Base-by-base conservation (phyloP, 2,797 vertebrate genomes). In the Siniperca scherzeri region DNA sequence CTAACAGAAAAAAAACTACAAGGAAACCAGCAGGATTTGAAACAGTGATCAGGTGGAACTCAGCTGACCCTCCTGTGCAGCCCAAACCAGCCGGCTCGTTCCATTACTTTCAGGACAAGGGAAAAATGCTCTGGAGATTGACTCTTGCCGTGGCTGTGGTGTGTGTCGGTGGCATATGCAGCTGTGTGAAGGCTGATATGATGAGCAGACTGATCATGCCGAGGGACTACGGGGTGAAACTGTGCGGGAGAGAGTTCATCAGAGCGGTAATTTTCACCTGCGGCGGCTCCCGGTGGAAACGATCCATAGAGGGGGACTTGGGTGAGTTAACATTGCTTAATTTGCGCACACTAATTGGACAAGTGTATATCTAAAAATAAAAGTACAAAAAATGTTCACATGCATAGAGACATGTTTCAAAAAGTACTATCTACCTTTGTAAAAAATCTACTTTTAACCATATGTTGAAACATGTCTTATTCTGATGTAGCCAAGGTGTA, bases 201-300 rank as follows among this genome's bases (percentile, higher is more conserved):
- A 86, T 89, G 87, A 83, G 88, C 87, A 80, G 77, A 8, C 87
- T 92, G 22, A 87, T 90, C 7, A 30, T 94, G 3, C 91, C 90
- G 25, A 90, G 94, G 85, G 95, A 96, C 30, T 95, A 95, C 77
- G 96, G 96, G 2, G 95, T 97, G 79, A 97, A 96, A 73, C 93
- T 98, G 79, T 98, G 97, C 81, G 97, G 97, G 0, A 93, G 97
- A 60, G 97, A 97, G 93, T 98, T 98, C 89, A 97, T 98, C 94
- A 92, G 97, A 86, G 97, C 97, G 0, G 96, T 98, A 73, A 97
- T 98, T 83, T 97, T 96, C 91, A 97, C 96, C 86, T 98, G 97
- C 68, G 97, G 97, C 2, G 96, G 96, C 25, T 97, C 97, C 70
- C 95, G 97, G 4, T 97, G 97, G 97, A 97, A 85, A 87, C 91